These are phyloP conservation scores for Parazoanthus darwini DNA, from an alignment of 92 coral and sea anemone species.

Conservation along the genomic window DNA sequence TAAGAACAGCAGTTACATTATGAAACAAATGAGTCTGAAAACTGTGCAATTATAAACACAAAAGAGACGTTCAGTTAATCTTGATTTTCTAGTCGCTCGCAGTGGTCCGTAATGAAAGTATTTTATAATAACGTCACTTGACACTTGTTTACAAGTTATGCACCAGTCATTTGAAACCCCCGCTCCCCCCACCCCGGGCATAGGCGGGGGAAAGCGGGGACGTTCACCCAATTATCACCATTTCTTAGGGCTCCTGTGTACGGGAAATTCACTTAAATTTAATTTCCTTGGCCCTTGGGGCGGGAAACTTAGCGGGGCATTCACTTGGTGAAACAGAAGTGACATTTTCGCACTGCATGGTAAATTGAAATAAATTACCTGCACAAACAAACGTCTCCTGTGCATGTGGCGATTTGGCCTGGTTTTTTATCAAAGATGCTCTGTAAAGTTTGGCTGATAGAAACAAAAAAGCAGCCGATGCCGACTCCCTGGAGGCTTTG, in stretches of 20 bases:
- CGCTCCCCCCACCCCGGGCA: too few relatives aligned
- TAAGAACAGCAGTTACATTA: too few relatives aligned
- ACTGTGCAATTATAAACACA: too few relatives aligned
- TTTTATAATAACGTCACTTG: too few relatives aligned
- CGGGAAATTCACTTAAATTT: conserved; percentile 9
- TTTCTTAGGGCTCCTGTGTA: conserved; percentile 4
- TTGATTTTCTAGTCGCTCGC: too few relatives aligned
- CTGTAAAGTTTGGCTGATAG: not conserved
- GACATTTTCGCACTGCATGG: not conserved
- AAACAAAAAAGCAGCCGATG: not conserved
- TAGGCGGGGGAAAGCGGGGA: too few relatives aligned
- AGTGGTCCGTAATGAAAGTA: too few relatives aligned
- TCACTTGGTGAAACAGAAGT: not conserved
- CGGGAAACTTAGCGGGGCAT: not conserved
- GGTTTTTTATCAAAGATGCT: not conserved
- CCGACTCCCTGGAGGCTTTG: not conserved
- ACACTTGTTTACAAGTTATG: too few relatives aligned
- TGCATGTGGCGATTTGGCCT: not conserved
- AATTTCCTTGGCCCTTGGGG: conserved; percentile 8
- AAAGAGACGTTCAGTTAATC: too few relatives aligned
- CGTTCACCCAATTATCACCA: not conserved
- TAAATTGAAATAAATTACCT: not conserved
- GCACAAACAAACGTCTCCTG: conserved; percentile 3
- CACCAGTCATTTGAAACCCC: too few relatives aligned
- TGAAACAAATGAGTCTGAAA: too few relatives aligned